Base-by-base conservation (phyloP, 2,888 invertebrate species). In the Nymphalis c-album region DNA sequence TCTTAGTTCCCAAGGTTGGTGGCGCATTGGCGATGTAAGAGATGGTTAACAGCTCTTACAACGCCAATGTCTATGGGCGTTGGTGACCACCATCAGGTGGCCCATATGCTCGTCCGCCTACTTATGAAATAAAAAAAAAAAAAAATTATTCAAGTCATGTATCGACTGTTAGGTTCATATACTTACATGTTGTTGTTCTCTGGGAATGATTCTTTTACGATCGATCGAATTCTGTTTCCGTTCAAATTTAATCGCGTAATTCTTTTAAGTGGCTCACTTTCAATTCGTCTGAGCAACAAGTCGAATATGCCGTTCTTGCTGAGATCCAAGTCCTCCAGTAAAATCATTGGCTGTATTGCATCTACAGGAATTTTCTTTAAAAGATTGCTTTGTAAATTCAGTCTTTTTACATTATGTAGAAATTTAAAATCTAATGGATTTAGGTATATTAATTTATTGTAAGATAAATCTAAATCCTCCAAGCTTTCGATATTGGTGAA, bases 381-480 rank as follows among this genome's bases (percentile, higher is more conserved):
- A 35, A 80, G 71, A 74, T 94, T 94, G 55, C 85, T 86, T 70
- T 92, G 92, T 57, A 94, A 80, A 82, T 86, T 90, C 16, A 94
- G 78, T 67, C 85, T 86, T 74, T 88, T 86, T 2, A 91, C 70
- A 46, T 82, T 79, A 55, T 72, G 75, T 66, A 91, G 79, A 65
- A 79, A 75, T 70, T 86, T 85, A 55, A 94, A 93, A 73, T 89
- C 88, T 60, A 86, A 72, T 0, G 81, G 75, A 69, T 88, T 87
- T 53, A 94, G 83, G 4, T 85, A 84, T 10, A 84, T 72, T 6
- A 94, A 76, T 60, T 85, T 86, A 77, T 94, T 94, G 73, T 88
- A 85, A 0, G 94, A 93, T 0, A 94, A 75, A 76, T 94, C 93
- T n/a, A 94, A 72, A 46, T 86, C 90, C 80, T 90, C 87, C 13